Base-by-base conservation (phyloP, 2,797 vertebrate species). In the Anguilla megastoma region DNA sequence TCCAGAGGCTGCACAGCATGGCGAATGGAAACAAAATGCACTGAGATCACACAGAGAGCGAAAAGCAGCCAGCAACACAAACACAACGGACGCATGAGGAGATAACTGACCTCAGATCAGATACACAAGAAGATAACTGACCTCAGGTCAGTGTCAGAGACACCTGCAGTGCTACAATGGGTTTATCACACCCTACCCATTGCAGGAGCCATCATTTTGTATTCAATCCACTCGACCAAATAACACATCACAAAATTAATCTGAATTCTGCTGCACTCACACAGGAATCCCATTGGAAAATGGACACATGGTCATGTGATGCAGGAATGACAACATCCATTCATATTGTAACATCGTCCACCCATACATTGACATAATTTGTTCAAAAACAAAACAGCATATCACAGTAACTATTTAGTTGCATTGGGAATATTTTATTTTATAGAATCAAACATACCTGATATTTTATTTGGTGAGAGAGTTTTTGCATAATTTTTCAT, bases 1-100 rank as follows among this genome's bases (percentile, higher is more conserved):
- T 97, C 97, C 95, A 95, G 96, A 94, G 96, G 95, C 97, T 97
- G 97, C 96, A 97, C 94, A 94, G 96, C 95, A 94, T 94, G 94
- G 91, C 93, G 93, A 96, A 95, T 90, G 92, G 90, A 95, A 94
- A 87, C 50, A 87, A 80, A 82, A 58, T 71, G 50, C 21, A 56
- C 71, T 56, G 74, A 80, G 10, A 87, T 58, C 50, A 84, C 82
- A 84, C 45, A 3, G 48, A 50, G 82, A 80, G 74, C 50, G 66
- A 30, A 79, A 41, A 79, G 50, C 48, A 79, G 69, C 50, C 27
- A 79, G 48, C 48, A 54, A 24, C 24, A 84, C 82, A 84, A 24
- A 84, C 41, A 48, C 41, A 21, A n/a, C 79, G 21, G 41, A 48
- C 41, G 79, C 41, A 50, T 82, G 79, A 50, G 45, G 79, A 80